These are phyloP conservation scores for Pedionomus torquatus DNA, from an alignment of 2,113 vertebrate genomes.

Conservation along the genomic window DNA sequence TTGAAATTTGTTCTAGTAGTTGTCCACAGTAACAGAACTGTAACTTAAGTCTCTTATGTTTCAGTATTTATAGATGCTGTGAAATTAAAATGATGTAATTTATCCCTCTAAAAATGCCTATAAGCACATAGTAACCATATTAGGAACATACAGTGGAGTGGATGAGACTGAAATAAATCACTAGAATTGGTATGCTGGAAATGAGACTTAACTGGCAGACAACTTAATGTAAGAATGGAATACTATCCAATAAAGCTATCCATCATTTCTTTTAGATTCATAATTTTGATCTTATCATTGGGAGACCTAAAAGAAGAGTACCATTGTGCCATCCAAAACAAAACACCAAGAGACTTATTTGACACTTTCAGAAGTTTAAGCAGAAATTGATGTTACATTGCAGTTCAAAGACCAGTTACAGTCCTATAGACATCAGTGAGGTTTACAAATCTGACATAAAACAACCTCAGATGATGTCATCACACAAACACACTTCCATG, in stretches of 20 bases:
- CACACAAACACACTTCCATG: background rate
- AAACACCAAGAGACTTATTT: background rate
- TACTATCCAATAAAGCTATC: background rate
- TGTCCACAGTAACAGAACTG: background rate
- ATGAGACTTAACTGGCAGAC: background rate
- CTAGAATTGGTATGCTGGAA: background rate
- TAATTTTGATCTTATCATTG: background rate
- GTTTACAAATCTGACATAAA: background rate
- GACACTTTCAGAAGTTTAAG: background rate
- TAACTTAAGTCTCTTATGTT: background rate
- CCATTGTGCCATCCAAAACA: background rate
- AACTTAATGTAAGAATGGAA: background rate
- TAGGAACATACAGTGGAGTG: background rate
- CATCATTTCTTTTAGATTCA: background rate
- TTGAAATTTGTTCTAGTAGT: background rate
- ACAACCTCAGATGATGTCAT: background rate
- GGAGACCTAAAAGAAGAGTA: background rate
- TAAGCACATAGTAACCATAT: background rate
- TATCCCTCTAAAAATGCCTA: background rate
- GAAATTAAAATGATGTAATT: background rate
- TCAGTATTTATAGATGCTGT: background rate
- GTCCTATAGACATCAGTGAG: background rate
- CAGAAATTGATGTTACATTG: background rate
- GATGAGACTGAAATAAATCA: background rate
- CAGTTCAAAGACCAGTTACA: background rate